Evolutionary conservation across 2,888 invertebrate species (phyloP), one percentile per base, ranked within the genome.

Genomic region (Acrobasis consociella): DNA sequence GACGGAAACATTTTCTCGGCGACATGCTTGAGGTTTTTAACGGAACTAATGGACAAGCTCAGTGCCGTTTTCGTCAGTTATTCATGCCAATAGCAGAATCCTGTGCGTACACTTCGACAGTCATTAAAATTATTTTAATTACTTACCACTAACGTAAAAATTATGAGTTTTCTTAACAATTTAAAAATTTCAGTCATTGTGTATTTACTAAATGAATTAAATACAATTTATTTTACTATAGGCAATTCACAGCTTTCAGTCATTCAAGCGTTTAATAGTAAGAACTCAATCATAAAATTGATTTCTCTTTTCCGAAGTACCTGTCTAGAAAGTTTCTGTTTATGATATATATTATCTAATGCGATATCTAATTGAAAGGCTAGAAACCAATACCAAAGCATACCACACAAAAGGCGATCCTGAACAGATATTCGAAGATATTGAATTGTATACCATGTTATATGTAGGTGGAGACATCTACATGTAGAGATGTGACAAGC

Each of bases 251-350:
- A 46, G 46, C 46, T 46, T 46, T 13, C 46, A 46, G 46, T 13
- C 13, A 46, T 46, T 46, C 11, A 11, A 11, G 10, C 13, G 46
- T 46, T 46, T 46, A 2, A 46, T 46, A 46, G 46, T 46, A 13
- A 13, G n/a, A 46, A 46, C 10, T 46, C 31, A 56, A 56, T 9
- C 56, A 56, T 56, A 56, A 62, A 56, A 56, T 56, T 56, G 56
- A 46, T 56, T 62, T 62, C 59, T 10, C 50, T 42, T 42, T 56
- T 56, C 46, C 22, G 17, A 13, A 46, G 17, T 46, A 38, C 17
- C 39, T 9, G 51, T 11, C 38, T 46, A 56, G 56, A 56, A 56
- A 42, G 39, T 42, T 42, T 56, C 10, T 46, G 17, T 46, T 56
- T 56, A 56, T 46, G 46, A 46, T 46, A 46, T 46, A n/a, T n/a